Percentiles rank a stretch among this genome's conserved stretches.
These are phyloP conservation scores for Coracias cyanogaster DNA, from an alignment of 2,797 vertebrate species.

Conservation along the genomic window DNA sequence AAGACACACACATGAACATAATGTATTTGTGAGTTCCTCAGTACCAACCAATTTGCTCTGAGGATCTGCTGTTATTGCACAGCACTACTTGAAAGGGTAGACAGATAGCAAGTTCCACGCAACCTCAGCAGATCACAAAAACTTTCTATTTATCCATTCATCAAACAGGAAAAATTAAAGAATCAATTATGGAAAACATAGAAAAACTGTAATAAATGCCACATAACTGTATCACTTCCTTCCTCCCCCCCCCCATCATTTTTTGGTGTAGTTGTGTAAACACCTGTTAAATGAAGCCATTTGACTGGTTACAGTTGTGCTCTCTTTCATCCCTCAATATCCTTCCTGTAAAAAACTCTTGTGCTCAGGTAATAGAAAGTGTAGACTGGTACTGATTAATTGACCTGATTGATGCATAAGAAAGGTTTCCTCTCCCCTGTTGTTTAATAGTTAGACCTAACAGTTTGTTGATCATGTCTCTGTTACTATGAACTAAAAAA, in stretches of 20 bases:
- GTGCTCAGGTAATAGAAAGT: background rate
- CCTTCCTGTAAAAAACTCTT: background rate
- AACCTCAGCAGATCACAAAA: background rate
- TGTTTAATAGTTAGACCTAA: background rate
- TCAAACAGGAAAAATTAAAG: background rate
- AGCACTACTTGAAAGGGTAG: background rate
- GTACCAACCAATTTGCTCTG: background rate
- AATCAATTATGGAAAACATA: background rate
- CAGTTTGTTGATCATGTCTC: background rate
- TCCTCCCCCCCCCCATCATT: accelerated
- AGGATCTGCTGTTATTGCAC: background rate
- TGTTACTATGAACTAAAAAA: background rate
- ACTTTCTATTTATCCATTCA: background rate
- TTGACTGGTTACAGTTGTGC: background rate
- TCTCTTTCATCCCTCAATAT: background rate
- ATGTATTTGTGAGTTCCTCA: background rate
- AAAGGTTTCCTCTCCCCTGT: background rate
- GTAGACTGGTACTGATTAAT: background rate
- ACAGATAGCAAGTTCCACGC: background rate
- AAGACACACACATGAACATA: background rate
- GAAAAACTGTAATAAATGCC: background rate
- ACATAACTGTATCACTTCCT: background rate
- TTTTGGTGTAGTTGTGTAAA: background rate
- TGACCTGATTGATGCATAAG: background rate
- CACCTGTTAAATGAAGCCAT: background rate